Conservation (phyloP, 2,113 vertebrate species). For the Opisthocomus hoazin region DNA sequence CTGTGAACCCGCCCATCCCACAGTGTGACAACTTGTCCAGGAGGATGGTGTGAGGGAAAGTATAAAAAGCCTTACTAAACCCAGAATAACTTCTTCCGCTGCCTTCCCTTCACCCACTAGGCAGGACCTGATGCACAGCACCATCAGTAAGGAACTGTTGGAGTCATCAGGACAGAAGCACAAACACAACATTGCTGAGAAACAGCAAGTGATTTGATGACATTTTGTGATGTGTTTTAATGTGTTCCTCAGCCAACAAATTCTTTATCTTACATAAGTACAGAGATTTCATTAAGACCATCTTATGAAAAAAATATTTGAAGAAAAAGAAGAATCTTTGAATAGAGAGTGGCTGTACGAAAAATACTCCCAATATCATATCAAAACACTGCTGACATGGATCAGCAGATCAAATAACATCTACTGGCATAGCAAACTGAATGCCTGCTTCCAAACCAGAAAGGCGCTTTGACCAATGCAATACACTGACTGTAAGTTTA, state of each 20-base stretch:
- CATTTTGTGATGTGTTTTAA: neutral
- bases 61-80: neutral
- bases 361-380: neutral
- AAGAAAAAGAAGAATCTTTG: neutral
- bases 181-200: neutral
- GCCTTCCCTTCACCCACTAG: neutral
- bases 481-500: neutral
- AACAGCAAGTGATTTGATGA: neutral
- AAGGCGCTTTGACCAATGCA: accelerated
- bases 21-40: neutral
- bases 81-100: neutral
- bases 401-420: neutral
- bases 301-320: neutral
- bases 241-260: neutral
- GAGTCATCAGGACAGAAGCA: neutral
- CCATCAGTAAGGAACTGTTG: neutral
- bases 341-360: neutral
- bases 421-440: neutral
- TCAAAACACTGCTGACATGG: neutral
- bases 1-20: too few relatives aligned
- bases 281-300: neutral
- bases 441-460: neutral
- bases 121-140: neutral
- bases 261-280: neutral
- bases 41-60: neutral